These are phyloP conservation scores for Caenorhabditis imperialis DNA, from an alignment of 2,888 invertebrate species.

Conservation along the genomic window DNA sequence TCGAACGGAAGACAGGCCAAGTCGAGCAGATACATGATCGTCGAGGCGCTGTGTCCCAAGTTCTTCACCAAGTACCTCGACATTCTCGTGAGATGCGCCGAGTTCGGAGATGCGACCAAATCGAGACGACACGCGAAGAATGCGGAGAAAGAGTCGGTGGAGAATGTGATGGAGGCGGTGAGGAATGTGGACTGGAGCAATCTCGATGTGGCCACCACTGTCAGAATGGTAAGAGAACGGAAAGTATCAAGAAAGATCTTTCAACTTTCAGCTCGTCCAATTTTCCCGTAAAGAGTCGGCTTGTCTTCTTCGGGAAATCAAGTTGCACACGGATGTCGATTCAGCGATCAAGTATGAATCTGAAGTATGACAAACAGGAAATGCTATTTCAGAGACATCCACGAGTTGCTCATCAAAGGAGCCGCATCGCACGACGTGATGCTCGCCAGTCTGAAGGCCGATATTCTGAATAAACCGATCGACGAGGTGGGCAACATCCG, in stretches of 20 bases:
- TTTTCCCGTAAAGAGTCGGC: slow-evolving; percentile 49
- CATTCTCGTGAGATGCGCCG: slow-evolving; percentile 50
- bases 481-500: slow-evolving; percentile 47
- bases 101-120: slow-evolving; percentile 50
- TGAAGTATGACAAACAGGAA: too few relatives aligned
- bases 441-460: slow-evolving; percentile 29
- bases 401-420: slow-evolving; percentile 41
- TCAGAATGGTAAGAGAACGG: slow-evolving; percentile 25
- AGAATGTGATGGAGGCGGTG: slow-evolving; percentile 50
- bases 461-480: slow-evolving; percentile 42
- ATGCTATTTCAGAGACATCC: slow-evolving; percentile 50
- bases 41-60: slow-evolving; percentile 44
- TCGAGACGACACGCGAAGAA: not conserved
- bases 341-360: too few relatives aligned
- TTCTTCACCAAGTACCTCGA: slow-evolving; percentile 51
- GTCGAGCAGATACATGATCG: slow-evolving; percentile 26
- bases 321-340: slow-evolving; percentile 49
- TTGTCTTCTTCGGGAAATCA: slow-evolving; percentile 43
- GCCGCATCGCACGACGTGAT: slow-evolving; percentile 47
- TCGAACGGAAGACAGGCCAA: slow-evolving; percentile 18
- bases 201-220: slow-evolving; percentile 50
- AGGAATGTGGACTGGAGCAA: slow-evolving; percentile 49
- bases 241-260: not conserved
- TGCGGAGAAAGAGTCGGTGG: slow-evolving; percentile 28
- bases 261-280: slow-evolving; percentile 35